Percentiles rank a stretch among this genome's conserved stretches.
Conservation (phyloP, 2,888 invertebrate genomes). For the Criorhina ranunculi region DNA sequence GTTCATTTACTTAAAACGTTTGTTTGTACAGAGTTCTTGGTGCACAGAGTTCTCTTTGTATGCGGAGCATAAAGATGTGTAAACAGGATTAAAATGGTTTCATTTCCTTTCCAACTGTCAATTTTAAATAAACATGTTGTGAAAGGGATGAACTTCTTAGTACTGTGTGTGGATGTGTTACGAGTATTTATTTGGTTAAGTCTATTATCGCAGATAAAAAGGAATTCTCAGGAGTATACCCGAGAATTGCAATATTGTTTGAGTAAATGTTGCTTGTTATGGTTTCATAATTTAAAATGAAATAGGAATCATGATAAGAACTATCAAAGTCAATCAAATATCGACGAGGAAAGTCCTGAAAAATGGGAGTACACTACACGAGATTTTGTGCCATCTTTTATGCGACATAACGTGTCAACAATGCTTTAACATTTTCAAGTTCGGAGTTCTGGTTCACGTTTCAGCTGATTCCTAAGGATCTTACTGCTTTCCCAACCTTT, state of each 20-base stretch:
- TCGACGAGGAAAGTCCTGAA: too few relatives aligned
- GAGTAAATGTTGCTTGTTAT: background rate
- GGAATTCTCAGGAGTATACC: slow-evolving; percentile 5
- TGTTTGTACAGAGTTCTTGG: slow-evolving; percentile 31
- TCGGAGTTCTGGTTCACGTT: too few relatives aligned
- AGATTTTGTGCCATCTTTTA: too few relatives aligned
- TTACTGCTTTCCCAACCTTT: too few relatives aligned
- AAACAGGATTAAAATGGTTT: slow-evolving; percentile 64
- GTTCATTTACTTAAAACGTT: slow-evolving; percentile 59
- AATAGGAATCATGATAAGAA: slow-evolving; percentile 8
- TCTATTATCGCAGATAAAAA: background rate
- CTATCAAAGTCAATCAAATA: too few relatives aligned
- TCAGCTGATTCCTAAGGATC: too few relatives aligned
- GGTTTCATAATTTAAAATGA: slow-evolving; percentile 16
- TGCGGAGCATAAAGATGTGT: slow-evolving; percentile 51
- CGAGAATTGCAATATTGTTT: slow-evolving; percentile 17
- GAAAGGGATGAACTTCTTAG: slow-evolving; percentile 45
- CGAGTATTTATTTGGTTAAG: background rate
- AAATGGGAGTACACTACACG: too few relatives aligned
- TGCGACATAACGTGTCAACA: too few relatives aligned
- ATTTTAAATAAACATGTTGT: slow-evolving; percentile 45
- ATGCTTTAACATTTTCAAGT: too few relatives aligned
- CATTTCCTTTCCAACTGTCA: slow-evolving; percentile 58
- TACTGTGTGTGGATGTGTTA: background rate
- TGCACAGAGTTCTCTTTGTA: slow-evolving; percentile 18